Evolutionary conservation across 2,797 vertebrate species (phyloP), one percentile per base, ranked within the genome.

Genomic region (Caiman crocodilus): DNA sequence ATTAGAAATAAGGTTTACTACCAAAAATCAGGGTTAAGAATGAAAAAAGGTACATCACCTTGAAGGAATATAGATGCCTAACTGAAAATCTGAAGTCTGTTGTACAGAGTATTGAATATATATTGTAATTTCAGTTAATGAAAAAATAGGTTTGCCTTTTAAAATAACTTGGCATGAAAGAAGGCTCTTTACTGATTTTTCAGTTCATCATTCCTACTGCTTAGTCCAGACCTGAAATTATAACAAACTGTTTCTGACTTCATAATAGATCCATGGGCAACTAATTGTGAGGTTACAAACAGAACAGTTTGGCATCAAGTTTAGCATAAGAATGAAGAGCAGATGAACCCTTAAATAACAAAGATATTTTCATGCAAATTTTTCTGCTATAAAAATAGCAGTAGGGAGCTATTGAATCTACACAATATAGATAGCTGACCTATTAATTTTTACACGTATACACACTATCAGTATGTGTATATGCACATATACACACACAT

Each of bases 191-290:
- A 63, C 32, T 73, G 18, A 21, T 81, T 90, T 88, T 50, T 69
- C 21, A 93, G 82, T 30, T 90, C 90, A 30, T 56, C 79, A 21
- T 73, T 85, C 64, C 58, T 91, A 64, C 75, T 93, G 55, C 42
- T 92, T 85, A 67, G 25, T 64, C 86, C 63, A 64, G 28, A 91
- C 90, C 78, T 76, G 87, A 84, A 90, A 92, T 84, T 78, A 79
- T 58, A 95, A 85, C 28, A n/a, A 94, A 82, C 14, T 64, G 79
- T 7, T 92, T 76, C 71, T 0, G 1, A 85, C 42, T 95, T 63
- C 32, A 87, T 90, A 89, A 82, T 82, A 89, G 82, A 76, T 63
- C 78, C n/a, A 18, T 32, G 73, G 90, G 82, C 60, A 93, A 79
- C 7, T 25, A 67, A 76, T 30, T 64, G 76, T 28, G 56, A 89